Evolutionary conservation across 2,888 invertebrate genomes (phyloP).

Genomic region (Metalampra italica): DNA sequence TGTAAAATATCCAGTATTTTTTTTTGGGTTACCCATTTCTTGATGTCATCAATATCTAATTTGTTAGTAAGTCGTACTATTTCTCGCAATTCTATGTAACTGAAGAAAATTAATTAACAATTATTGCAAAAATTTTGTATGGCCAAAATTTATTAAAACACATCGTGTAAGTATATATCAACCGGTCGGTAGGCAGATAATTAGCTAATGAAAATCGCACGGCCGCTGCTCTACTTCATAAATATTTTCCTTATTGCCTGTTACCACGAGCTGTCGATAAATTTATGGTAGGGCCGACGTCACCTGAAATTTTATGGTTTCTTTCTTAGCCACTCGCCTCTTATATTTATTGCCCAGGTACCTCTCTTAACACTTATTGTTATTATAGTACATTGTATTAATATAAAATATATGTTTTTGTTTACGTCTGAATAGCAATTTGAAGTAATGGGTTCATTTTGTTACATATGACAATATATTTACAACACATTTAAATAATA

Average conservation of each 20-base stretch:
- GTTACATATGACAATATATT: too few species aligned
- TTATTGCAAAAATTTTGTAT: neutral
- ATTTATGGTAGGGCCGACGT: slow-evolving; percentile 72
- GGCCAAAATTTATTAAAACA: neutral
- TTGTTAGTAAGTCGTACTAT: too few species aligned
- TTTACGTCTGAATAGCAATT: neutral
- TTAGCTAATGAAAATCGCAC: slow-evolving; percentile 72
- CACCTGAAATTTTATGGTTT: slow-evolving; percentile 73
- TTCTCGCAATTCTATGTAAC: too few species aligned
- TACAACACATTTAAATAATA: too few species aligned
- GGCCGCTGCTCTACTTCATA: slow-evolving; percentile 62
- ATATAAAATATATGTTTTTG: neutral
- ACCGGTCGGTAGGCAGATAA: slow-evolving; percentile 39
- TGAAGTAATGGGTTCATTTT: too few species aligned
- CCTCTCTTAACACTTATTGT: neutral
- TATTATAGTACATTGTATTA: neutral
- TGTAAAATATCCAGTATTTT: too few species aligned
- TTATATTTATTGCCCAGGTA: slow-evolving; percentile 50
- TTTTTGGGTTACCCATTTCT: too few species aligned
- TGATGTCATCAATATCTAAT: too few species aligned
- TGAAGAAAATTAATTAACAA: too few species aligned
- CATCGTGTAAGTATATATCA: neutral
- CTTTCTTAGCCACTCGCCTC: slow-evolving; percentile 54
- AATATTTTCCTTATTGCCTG: slow-evolving; percentile 75
- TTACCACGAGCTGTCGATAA: slow-evolving; percentile 76